These are phyloP conservation scores for Lamellibrachia satsuma DNA, from an alignment of 2,888 invertebrate genomes.

Conservation along the genomic window DNA sequence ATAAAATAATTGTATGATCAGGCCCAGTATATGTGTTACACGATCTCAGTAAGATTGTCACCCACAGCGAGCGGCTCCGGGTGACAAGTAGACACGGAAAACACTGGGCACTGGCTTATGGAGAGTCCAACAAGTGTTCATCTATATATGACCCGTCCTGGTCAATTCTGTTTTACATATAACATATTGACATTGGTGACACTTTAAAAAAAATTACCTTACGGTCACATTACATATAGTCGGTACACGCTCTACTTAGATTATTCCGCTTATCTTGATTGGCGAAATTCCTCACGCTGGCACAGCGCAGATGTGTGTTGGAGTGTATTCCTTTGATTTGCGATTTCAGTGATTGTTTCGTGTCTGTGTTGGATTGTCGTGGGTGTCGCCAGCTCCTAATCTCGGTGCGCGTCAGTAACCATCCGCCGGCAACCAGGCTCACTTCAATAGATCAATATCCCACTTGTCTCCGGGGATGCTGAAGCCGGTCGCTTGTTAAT, in stretches of 20 bases:
- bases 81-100: neutral
- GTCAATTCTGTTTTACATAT: neutral
- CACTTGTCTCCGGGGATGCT: conserved; percentile 12
- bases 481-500: neutral
- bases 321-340: neutral
- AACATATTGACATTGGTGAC: neutral
- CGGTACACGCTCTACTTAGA: neutral
- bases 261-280: neutral
- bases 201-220: neutral
- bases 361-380: neutral
- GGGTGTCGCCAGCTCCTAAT: neutral
- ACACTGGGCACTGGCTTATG: neutral
- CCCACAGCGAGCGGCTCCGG: too few relatives aligned
- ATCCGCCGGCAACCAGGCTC: neutral
- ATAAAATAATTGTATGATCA: too few relatives aligned
- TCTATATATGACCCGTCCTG: neutral
- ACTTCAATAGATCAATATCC: conserved; percentile 3
- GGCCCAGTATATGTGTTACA: too few relatives aligned
- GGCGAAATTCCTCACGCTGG: neutral
- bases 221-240: neutral
- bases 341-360: neutral
- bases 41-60: too few relatives aligned
- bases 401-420: neutral
- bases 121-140: neutral
- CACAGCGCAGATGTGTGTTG: neutral